phyloP scores from a whole-genome alignment of 2,888 invertebrate species.

The Brachyopa scutellaris region DNA sequence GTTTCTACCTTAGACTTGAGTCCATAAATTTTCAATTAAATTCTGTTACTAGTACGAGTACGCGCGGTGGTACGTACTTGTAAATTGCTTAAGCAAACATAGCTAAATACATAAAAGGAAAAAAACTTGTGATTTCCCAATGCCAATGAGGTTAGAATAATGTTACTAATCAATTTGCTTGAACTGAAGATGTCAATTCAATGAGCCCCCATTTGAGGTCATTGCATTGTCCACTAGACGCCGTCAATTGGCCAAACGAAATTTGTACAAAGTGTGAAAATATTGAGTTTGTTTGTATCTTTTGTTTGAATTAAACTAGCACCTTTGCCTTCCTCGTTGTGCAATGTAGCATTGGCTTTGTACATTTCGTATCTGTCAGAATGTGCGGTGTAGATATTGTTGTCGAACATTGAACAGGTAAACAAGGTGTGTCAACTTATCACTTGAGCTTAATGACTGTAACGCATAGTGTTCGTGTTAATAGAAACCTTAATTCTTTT shows the following conservation, averaged over 20 bases:
- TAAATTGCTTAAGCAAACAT: conserved; percentile 35
- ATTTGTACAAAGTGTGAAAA: conserved; percentile 55
- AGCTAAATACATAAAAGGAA: background rate
- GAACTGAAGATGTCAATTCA: background rate
- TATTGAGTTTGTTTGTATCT: background rate
- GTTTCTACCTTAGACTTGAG: conserved; percentile 1
- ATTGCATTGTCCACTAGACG: conserved; percentile 19
- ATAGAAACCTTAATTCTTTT: conserved; percentile 20
- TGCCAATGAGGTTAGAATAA: conserved; percentile 52
- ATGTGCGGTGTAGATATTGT: conserved; percentile 6
- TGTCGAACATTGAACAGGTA: background rate
- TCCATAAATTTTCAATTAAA: background rate
- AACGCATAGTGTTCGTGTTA: background rate
- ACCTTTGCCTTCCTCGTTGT: background rate
- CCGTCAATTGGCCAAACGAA: background rate
- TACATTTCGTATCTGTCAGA: conserved; percentile 7
- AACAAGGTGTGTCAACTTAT: conserved; percentile 9
- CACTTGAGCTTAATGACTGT: conserved; percentile 2
- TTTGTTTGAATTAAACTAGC: conserved; percentile 4
- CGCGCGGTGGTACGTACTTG: too few relatives aligned
- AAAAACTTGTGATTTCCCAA: conserved; percentile 25
- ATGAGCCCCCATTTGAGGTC: conserved; percentile 1
- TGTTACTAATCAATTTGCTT: conserved; percentile 50
- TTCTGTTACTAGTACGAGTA: conserved; percentile 14
- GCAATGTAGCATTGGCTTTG: background rate